These are phyloP conservation scores for Dromococcyx pavoninus DNA, from an alignment of 2,797 vertebrate genomes.

Conservation along the genomic window DNA sequence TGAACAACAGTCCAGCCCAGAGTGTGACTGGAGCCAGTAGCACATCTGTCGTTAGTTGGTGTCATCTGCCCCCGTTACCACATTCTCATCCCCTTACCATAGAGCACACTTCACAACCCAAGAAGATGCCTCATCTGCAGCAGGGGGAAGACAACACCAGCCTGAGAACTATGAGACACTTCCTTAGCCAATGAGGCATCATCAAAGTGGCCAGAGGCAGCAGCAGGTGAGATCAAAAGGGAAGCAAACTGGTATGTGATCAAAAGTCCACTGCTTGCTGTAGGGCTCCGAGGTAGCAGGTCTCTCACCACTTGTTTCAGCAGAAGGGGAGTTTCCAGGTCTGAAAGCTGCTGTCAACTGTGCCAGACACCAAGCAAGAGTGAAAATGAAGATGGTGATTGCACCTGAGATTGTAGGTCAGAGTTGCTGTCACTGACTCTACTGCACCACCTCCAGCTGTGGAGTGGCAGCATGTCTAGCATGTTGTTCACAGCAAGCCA, in stretches of 20 bases:
- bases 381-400: neutral
- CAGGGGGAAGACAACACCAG: neutral
- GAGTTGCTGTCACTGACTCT: rapidly evolving
- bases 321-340: neutral
- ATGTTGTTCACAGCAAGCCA: neutral
- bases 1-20: neutral
- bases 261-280: neutral
- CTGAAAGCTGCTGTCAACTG: neutral
- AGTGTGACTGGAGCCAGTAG: neutral
- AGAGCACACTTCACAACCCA: rapidly evolving
- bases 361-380: neutral
- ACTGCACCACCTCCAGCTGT: neutral
- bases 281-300: neutral
- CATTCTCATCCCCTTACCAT: neutral
- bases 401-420: neutral
- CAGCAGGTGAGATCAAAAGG: neutral
- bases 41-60: neutral
- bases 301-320: neutral
- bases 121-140: neutral
- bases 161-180: neutral
- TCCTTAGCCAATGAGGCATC: neutral
- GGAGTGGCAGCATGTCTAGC: neutral
- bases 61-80: neutral
- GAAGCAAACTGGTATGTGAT: neutral
- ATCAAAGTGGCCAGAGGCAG: neutral